Evolutionary conservation across 2,797 vertebrate species (phyloP).

Genomic region (Enteromius mattozi): DNA sequence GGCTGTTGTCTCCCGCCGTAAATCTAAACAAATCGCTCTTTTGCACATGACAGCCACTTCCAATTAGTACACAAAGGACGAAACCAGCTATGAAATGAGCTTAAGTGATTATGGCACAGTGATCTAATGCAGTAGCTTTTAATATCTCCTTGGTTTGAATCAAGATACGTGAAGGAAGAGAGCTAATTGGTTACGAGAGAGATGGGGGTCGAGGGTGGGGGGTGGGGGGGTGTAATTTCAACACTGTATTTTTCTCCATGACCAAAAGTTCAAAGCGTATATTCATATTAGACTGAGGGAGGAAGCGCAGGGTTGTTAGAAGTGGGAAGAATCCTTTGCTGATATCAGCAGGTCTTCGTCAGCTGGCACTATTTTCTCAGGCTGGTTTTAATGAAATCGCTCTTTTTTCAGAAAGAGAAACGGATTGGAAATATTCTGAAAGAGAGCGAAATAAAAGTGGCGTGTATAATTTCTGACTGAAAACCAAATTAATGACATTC

Average conservation of each 20-base stretch:
- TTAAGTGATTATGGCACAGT: conserved; percentile 58
- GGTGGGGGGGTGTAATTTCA: conserved; percentile 39
- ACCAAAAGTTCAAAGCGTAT: conserved; percentile 47
- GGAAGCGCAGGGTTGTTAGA: conserved; percentile 34
- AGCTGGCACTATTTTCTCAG: conserved; percentile 42
- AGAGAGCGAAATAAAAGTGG: background rate
- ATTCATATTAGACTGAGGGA: conserved; percentile 33
- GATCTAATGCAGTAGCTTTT: conserved; percentile 55
- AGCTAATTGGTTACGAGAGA: conserved; percentile 49
- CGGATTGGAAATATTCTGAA: background rate
- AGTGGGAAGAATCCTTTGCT: conserved; percentile 45
- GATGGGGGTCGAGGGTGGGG: background rate
- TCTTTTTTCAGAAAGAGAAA: conserved; percentile 25
- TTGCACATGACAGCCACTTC: conserved; percentile 58
- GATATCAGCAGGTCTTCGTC: conserved; percentile 40
- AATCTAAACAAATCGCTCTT: conserved; percentile 49
- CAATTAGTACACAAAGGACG: conserved; percentile 57
- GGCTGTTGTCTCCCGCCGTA: conserved; percentile 46
- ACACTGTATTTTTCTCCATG: conserved; percentile 29
- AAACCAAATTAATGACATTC: conserved; percentile 13
- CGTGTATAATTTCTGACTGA: background rate
- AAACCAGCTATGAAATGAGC: conserved; percentile 51
- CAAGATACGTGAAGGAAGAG: conserved; percentile 9
- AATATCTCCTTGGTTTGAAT: conserved; percentile 34
- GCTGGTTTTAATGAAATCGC: conserved; percentile 17